Evolutionary conservation across 2,797 vertebrate genomes (phyloP).

Genomic region (Cottoperca gobio): DNA sequence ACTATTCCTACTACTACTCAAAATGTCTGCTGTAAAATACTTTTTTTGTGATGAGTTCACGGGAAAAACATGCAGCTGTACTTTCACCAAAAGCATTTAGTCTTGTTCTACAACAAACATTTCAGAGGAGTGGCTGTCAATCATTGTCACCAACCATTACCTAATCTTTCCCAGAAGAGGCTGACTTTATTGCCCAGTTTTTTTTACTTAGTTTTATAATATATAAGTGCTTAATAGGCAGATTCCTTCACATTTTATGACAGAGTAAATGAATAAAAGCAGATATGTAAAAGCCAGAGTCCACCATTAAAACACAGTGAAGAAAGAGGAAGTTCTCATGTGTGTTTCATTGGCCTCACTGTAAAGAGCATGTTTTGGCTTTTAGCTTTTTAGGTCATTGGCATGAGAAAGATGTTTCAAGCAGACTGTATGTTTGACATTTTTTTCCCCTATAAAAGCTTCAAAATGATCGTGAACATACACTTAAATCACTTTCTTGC

Average conservation of each 20-base stretch:
- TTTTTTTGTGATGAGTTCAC: too few species aligned
- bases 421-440: not conserved
- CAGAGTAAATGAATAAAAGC: conserved; percentile 7
- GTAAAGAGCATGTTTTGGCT: not conserved
- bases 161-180: not conserved
- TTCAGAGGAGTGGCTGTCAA: not conserved
- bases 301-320: not conserved
- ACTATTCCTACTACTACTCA: too few species aligned
- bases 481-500: not conserved
- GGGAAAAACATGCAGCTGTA: too few species aligned
- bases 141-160: not conserved
- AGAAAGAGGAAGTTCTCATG: not conserved
- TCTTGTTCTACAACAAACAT: not conserved
- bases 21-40: too few species aligned
- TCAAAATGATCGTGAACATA: not conserved
- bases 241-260: conserved; percentile 22
- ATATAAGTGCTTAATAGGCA: not conserved
- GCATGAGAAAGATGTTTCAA: not conserved
- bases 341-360: not conserved
- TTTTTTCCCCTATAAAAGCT: not conserved
- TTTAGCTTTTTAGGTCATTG: not conserved
- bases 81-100: too few species aligned
- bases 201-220: too few species aligned
- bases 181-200: not conserved
- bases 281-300: conserved; percentile 41